Conservation (phyloP, 2,797 vertebrate species). For the Agapornis canus region DNA sequence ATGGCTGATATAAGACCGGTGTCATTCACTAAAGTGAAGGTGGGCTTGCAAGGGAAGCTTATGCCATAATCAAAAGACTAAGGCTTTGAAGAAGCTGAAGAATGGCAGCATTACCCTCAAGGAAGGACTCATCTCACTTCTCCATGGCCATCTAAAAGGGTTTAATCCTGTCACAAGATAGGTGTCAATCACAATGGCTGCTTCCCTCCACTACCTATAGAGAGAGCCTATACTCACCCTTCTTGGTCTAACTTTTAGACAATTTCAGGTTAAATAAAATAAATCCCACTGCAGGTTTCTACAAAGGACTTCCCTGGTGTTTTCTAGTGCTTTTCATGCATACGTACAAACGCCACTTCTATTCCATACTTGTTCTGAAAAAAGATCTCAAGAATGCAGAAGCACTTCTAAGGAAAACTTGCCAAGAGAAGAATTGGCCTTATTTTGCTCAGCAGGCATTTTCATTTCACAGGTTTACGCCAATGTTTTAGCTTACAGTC, state of each 20-base stretch:
- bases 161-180: neutral
- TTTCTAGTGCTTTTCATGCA: neutral
- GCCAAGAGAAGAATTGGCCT: rapidly evolving
- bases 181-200: neutral
- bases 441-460: neutral
- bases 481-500: neutral
- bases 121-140: neutral
- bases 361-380: neutral
- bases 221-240: neutral
- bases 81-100: neutral
- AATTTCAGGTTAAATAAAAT: neutral
- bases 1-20: neutral
- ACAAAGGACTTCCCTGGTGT: neutral
- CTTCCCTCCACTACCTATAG: neutral
- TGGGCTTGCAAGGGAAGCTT: neutral
- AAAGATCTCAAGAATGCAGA: neutral
- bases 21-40: neutral
- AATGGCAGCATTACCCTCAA: neutral
- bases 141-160: neutral
- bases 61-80: neutral
- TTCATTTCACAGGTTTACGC: neutral
- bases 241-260: neutral
- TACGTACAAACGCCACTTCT: neutral
- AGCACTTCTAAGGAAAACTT: neutral
- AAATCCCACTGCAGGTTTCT: neutral